These are phyloP conservation scores for Cosmia pyralina DNA, from an alignment of 2,888 invertebrate genomes.

Conservation along the genomic window DNA sequence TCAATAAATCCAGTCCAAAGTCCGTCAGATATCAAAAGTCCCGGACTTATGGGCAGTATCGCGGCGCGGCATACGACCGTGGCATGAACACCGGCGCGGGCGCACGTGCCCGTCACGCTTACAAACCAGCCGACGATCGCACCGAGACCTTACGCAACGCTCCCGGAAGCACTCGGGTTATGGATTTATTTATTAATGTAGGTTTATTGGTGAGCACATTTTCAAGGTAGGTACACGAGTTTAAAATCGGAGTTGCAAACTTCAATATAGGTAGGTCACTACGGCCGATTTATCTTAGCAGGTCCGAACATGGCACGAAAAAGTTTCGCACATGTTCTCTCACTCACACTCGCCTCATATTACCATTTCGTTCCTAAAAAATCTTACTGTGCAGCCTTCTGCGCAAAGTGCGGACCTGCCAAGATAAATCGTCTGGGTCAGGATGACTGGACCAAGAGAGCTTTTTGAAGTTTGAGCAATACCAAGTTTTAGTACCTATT, in stretches of 20 bases:
- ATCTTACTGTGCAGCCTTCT: no score
- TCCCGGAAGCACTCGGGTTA: conserved; percentile 52
- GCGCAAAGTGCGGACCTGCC: no score
- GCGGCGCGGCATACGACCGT: conserved; percentile 15
- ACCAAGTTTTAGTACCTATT: no score
- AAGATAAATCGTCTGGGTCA: no score
- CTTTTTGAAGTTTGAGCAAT: no score
- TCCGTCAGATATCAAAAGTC: conserved; percentile 13
- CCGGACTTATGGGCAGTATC: conserved; percentile 26
- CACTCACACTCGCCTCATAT: no score
- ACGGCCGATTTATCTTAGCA: no score
- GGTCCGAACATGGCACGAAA: no score
- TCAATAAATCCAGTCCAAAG: conserved; percentile 37
- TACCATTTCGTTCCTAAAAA: no score
- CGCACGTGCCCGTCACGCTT: conserved; percentile 51
- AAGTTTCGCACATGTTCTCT: no score
- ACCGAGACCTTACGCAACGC: conserved; percentile 44
- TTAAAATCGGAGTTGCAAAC: not conserved
- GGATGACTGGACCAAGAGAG: no score
- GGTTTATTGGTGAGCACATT: not conserved
- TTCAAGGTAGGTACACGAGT: not conserved
- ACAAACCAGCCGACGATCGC: conserved; percentile 16
- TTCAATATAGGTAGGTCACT: no score
- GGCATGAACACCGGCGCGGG: conserved; percentile 40
- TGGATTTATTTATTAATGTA: conserved; percentile 20